Conservation (phyloP, 2,888 invertebrate genomes). For the Cryptus viduatorius region DNA sequence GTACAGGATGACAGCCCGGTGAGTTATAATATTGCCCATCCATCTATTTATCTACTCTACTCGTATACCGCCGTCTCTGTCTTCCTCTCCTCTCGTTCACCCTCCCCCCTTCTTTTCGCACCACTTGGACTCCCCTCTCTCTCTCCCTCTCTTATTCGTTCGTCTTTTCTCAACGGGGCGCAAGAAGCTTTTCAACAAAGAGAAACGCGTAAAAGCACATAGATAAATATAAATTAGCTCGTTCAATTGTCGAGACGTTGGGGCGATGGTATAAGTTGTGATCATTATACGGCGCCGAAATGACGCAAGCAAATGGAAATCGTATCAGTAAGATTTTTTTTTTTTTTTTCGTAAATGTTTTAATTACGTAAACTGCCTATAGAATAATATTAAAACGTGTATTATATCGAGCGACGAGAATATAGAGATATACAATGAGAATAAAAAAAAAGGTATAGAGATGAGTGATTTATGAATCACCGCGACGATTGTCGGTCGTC, state of each 20-base stretch:
- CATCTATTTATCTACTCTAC: slow-evolving; percentile 85
- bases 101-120: slow-evolving; percentile 65
- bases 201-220: slow-evolving; percentile 69
- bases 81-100: slow-evolving; percentile 63
- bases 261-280: slow-evolving; percentile 6
- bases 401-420: slow-evolving; percentile 12
- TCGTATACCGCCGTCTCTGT: slow-evolving; percentile 48
- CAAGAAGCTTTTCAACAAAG: slow-evolving; percentile 49
- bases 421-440: slow-evolving; percentile 37
- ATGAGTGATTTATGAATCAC: slow-evolving; percentile 28
- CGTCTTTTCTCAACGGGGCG: slow-evolving; percentile 71
- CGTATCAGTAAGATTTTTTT: too few species aligned
- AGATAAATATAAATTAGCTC: slow-evolving; percentile 78
- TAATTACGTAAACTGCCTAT: too few species aligned
- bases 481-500: slow-evolving; percentile 50
- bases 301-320: slow-evolving; percentile 46
- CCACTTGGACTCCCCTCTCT: slow-evolving; percentile 58
- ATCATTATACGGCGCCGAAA: slow-evolving; percentile 29
- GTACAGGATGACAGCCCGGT: slow-evolving; percentile 85
- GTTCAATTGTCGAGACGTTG: slow-evolving; percentile 49
- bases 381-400: not conserved
- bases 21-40: slow-evolving; percentile 85
- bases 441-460: not conserved
- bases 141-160: slow-evolving; percentile 61
- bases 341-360: too few species aligned